Percentiles rank a stretch among this genome's conserved stretches.
Conservation (phyloP, 1,140 invertebrate genomes). For the Zaprionus tsacasi region DNA sequence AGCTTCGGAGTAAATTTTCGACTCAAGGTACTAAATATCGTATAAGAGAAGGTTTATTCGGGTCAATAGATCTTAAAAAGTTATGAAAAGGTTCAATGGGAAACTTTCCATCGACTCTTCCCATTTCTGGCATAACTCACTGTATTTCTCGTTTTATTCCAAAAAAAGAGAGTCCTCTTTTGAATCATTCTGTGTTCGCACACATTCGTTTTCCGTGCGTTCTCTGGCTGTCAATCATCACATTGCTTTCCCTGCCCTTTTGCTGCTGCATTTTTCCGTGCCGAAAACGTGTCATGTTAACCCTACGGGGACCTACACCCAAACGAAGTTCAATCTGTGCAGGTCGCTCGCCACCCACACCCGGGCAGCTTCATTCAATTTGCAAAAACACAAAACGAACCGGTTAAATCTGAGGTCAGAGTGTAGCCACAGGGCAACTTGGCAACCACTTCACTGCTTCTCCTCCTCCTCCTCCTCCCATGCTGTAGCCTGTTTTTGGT, state of each 20-base stretch:
- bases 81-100: background rate
- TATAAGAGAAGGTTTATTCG: too few species aligned
- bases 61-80: background rate
- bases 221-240: background rate
- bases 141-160: background rate
- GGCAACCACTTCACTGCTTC: background rate
- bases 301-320: background rate
- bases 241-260: background rate
- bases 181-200: background rate
- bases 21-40: too few species aligned
- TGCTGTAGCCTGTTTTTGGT: conserved; percentile 1
- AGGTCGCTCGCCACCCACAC: background rate
- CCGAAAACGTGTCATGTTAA: background rate
- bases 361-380: conserved; percentile 64
- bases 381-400: conserved; percentile 52
- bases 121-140: background rate
- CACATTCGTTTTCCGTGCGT: background rate
- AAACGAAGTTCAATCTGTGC: conserved; percentile 10
- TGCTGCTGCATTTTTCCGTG: background rate
- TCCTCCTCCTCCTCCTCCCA: background rate
- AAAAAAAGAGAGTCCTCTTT: background rate
- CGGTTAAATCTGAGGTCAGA: conserved; percentile 39
- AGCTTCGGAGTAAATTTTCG: too few species aligned
- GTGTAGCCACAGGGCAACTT: conserved; percentile 23
- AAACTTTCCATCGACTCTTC: background rate